A percentile compares a stretch with the other conserved stretches of the same genome.
phyloP scores from a whole-genome alignment of 2,797 vertebrate species.

The Pseudomugil gertrudae region DNA sequence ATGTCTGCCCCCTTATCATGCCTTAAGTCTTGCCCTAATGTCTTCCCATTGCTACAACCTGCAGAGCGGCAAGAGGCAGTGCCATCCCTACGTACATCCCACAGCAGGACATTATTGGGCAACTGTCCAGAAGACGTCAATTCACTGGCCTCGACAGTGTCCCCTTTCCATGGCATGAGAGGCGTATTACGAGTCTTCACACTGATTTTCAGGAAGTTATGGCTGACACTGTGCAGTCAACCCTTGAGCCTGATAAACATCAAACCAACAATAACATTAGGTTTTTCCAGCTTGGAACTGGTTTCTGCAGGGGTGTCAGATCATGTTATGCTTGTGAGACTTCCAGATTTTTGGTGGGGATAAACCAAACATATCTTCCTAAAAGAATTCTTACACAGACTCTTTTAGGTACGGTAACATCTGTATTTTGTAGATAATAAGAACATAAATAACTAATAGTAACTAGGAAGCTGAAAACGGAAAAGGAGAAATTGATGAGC shows the following conservation, averaged over 20 bases:
- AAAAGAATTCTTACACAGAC: slow-evolving; percentile 10
- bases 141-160: slow-evolving; percentile 39
- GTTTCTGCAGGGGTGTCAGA: slow-evolving; percentile 54
- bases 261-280: slow-evolving; percentile 61
- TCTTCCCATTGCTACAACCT: slow-evolving; percentile 47
- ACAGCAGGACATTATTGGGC: slow-evolving; percentile 10
- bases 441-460: neutral
- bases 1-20: slow-evolving; percentile 78
- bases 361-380: slow-evolving; percentile 28
- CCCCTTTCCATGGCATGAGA: slow-evolving; percentile 26
- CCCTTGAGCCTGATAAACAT: slow-evolving; percentile 62
- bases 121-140: slow-evolving; percentile 36
- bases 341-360: slow-evolving; percentile 32
- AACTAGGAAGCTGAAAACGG: neutral
- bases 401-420: neutral
- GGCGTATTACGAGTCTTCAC: slow-evolving; percentile 19
- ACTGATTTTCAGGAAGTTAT: slow-evolving; percentile 64
- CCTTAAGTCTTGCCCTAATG: slow-evolving; percentile 44
- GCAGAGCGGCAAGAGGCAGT: slow-evolving; percentile 23
- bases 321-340: slow-evolving; percentile 48
- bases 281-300: slow-evolving; percentile 30
- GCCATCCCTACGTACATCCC: neutral
- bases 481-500: neutral
- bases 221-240: slow-evolving; percentile 62
- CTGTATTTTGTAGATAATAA: neutral